Evolutionary conservation across 2,113 vertebrate species (phyloP).

Genomic region (Melanerpes formicivorus): DNA sequence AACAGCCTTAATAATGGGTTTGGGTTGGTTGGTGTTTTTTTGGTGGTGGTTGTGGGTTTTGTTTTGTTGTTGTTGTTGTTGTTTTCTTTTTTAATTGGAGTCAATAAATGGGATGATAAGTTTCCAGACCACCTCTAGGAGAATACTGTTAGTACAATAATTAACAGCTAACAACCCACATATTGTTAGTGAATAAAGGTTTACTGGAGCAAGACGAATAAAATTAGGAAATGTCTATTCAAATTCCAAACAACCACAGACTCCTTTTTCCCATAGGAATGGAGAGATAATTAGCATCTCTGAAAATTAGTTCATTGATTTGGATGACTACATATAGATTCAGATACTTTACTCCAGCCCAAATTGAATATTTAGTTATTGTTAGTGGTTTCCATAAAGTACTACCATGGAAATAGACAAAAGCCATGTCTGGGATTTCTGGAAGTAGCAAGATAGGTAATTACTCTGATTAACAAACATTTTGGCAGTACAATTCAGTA

Average conservation of each 20-base stretch:
- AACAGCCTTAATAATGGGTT: neutral
- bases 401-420: neutral
- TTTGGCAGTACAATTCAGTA: neutral
- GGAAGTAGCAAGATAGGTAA: neutral
- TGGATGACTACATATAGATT: neutral
- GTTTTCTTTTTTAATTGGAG: neutral
- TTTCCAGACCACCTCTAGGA: neutral
- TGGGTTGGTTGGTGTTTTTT: neutral
- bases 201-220: neutral
- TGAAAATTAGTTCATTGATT: constrained; percentile 9
- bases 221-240: neutral
- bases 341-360: neutral
- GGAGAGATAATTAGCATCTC: neutral
- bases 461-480: neutral
- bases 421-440: neutral
- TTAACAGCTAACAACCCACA: neutral
- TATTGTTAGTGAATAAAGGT: neutral
- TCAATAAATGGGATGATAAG: neutral
- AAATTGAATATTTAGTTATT: neutral
- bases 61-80: too few species aligned
- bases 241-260: neutral
- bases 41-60: too few species aligned
- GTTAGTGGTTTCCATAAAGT: neutral
- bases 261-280: neutral
- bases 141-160: neutral